Evolutionary conservation across 2,113 vertebrate genomes (phyloP).

Genomic region (Seriola rivoliana): DNA sequence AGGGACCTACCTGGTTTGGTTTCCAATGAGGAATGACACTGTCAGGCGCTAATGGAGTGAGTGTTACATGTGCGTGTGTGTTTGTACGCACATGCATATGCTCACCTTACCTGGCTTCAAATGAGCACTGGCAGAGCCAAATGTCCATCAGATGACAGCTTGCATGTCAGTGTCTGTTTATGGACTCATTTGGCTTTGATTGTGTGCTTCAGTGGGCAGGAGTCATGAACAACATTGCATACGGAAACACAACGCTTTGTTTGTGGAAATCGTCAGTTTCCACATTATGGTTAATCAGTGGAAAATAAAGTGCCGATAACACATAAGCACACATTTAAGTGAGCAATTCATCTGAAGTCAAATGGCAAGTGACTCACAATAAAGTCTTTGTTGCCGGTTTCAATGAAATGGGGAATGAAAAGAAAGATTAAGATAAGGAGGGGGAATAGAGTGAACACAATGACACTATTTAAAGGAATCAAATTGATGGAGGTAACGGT

Average conservation of each 20-base stretch:
- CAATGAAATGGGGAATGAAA: not conserved
- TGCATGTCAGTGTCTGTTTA: slow-evolving; percentile 48
- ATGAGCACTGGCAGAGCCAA: slow-evolving; percentile 51
- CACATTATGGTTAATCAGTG: slow-evolving; percentile 26
- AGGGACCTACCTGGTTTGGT: slow-evolving; percentile 55
- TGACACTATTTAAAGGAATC: not conserved
- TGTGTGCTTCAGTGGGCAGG: not conserved
- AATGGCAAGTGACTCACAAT: not conserved
- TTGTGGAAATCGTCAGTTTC: slow-evolving; percentile 26
- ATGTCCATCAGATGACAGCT: slow-evolving; percentile 49
- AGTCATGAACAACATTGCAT: slow-evolving; percentile 29
- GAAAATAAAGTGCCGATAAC: slow-evolving; percentile 19
- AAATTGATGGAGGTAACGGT: not conserved
- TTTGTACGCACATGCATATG: slow-evolving; percentile 17
- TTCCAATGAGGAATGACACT: slow-evolving; percentile 66
- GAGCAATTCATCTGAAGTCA: slow-evolving; percentile 16
- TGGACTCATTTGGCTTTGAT: slow-evolving; percentile 48
- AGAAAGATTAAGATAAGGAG: not conserved
- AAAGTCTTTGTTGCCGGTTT: not conserved
- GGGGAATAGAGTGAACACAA: not conserved
- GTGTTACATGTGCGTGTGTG: slow-evolving; percentile 19
- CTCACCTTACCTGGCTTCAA: slow-evolving; percentile 37
- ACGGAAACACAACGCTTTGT: not conserved
- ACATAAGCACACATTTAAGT: not conserved
- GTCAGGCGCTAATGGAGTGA: slow-evolving; percentile 30